Percentiles rank a stretch among this genome's conserved stretches.
Evolutionary conservation across 2,888 invertebrate species (phyloP).

Genomic region (Auanema freiburgensis): DNA sequence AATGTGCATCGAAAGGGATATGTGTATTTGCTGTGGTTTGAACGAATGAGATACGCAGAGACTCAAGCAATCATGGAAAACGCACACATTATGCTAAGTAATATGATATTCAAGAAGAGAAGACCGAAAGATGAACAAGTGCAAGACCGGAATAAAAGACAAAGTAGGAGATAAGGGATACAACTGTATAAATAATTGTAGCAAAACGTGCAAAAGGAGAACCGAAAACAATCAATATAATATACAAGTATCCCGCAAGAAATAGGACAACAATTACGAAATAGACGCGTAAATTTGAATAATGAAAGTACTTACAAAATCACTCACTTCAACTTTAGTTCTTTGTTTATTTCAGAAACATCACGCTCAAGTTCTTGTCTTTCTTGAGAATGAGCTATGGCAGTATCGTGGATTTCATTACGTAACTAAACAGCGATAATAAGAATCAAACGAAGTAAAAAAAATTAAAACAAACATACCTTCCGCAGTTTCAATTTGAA

Average conservation of each 20-base stretch:
- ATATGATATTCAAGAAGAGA: slow-evolving; percentile 1
- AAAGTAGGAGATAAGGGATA: slow-evolving; percentile 1
- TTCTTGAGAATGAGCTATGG: slow-evolving; percentile 86
- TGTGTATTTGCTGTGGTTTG: no score
- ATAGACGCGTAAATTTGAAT: no score
- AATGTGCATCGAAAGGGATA: background rate
- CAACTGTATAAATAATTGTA: background rate
- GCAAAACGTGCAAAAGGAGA: background rate
- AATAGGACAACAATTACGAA: background rate
- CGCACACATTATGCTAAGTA: slow-evolving; percentile 1
- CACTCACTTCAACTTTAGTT: slow-evolving; percentile 81
- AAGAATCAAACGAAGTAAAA: background rate
- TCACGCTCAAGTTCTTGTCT: slow-evolving; percentile 87
- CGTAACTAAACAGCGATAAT: slow-evolving; percentile 65
- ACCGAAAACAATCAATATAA: background rate
- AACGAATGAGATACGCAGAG: no score
- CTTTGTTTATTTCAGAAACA: slow-evolving; percentile 84
- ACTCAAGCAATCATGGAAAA: background rate
- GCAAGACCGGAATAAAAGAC: background rate
- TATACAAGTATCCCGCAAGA: background rate
- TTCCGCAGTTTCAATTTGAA: slow-evolving; percentile 77
- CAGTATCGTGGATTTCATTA: slow-evolving; percentile 80
- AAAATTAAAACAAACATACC: slow-evolving; percentile 7
- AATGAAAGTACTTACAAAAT: background rate
- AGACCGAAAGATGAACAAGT: background rate